Evolutionary conservation across 2,113 vertebrate species (phyloP).

Genomic region (Chrysochloris asiatica): DNA sequence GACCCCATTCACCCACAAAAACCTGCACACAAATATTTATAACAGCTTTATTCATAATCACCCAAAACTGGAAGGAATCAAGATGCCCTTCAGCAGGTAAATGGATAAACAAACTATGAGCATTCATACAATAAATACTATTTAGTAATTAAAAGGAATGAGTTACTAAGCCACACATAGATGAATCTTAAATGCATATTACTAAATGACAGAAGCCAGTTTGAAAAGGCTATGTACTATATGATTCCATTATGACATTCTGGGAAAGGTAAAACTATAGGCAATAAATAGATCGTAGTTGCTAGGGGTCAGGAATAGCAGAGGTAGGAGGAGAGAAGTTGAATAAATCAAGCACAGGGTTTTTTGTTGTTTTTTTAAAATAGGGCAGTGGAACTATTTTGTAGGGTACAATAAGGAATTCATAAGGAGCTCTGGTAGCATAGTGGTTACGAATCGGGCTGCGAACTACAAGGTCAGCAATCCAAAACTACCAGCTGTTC

Average conservation of each 20-base stretch:
- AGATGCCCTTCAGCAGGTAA: background rate
- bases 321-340: background rate
- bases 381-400: background rate
- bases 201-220: background rate
- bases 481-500: too few species aligned
- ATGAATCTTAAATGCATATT: background rate
- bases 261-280: background rate
- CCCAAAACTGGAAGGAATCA: background rate
- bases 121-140: background rate
- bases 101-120: background rate
- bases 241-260: background rate
- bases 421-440: too few species aligned
- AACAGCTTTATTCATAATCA: background rate
- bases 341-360: background rate
- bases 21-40: background rate
- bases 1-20: background rate
- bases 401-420: too few species aligned
- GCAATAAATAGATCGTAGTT: background rate
- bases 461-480: too few species aligned
- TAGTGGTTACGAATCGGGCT: too few species aligned
- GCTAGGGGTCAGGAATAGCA: background rate
- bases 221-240: background rate
- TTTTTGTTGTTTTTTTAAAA: background rate
- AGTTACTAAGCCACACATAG: background rate
- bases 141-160: background rate